These are phyloP conservation scores for Morpho helenor DNA, from an alignment of 2,888 invertebrate species.

Conservation along the genomic window DNA sequence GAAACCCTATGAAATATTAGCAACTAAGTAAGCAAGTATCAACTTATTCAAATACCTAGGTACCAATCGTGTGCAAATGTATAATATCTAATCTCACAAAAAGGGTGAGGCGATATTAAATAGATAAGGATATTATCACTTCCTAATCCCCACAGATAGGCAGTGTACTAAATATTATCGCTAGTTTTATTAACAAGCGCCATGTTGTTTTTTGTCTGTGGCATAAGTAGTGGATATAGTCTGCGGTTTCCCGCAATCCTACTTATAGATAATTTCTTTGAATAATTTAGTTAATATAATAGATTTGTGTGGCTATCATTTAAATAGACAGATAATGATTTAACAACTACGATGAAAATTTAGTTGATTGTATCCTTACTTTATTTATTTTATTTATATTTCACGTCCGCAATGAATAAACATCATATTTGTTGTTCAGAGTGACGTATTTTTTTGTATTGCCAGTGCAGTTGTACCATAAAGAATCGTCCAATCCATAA, in stretches of 20 bases:
- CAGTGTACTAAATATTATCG: constrained; percentile 7
- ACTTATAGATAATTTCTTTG: constrained; percentile 20
- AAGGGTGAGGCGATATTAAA: constrained; percentile 11
- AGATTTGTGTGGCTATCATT: too few species aligned
- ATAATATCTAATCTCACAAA: constrained; percentile 6
- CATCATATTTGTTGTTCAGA: too few species aligned
- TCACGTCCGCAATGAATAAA: too few species aligned
- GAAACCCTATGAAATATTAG: too few species aligned
- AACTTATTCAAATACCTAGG: not conserved
- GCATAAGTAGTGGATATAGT: constrained; percentile 11
- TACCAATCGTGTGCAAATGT: not conserved
- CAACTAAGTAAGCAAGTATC: too few species aligned
- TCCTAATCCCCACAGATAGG: constrained; percentile 8
- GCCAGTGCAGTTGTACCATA: too few species aligned
- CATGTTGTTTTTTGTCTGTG: constrained; percentile 13
- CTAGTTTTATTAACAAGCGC: constrained; percentile 6
- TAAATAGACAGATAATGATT: too few species aligned
- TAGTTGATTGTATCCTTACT: too few species aligned
- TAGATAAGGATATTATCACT: constrained; percentile 5
- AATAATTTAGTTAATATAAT: constrained; percentile 12
- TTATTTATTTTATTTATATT: too few species aligned
- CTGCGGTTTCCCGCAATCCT: constrained; percentile 16
- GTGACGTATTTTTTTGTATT: too few species aligned
- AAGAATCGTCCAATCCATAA: too few species aligned
- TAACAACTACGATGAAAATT: too few species aligned